Evolutionary conservation across 2,888 invertebrate genomes (phyloP).

Genomic region (Lamproptera curius): DNA sequence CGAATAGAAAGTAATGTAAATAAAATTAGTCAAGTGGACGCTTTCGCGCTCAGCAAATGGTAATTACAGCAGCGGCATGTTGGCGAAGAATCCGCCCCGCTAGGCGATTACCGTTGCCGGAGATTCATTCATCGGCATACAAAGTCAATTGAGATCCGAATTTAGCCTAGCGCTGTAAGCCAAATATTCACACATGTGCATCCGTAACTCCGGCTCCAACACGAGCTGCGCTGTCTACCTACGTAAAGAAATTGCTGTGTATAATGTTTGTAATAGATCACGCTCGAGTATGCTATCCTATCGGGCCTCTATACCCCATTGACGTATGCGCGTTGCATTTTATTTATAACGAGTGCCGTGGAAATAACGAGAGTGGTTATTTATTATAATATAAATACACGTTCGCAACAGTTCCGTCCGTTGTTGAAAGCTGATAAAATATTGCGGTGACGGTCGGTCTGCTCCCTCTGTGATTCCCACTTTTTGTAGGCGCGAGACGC

Average conservation of each 20-base stretch:
- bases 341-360: constrained; percentile 10
- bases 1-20: background rate
- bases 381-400: background rate
- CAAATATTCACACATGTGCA: constrained; percentile 33
- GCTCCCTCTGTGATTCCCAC: constrained; percentile 17
- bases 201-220: constrained; percentile 24
- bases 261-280: constrained; percentile 32
- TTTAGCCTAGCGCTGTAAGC: constrained; percentile 59
- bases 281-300: constrained; percentile 24
- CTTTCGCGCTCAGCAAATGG: background rate
- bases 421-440: background rate
- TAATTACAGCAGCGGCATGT: constrained; percentile 7
- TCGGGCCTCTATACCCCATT: constrained; percentile 11
- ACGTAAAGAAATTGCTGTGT: constrained; percentile 26
- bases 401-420: background rate
- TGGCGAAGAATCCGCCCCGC: constrained; percentile 34
- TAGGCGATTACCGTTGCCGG: constrained; percentile 40
- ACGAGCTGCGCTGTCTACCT: constrained; percentile 3
- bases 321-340: constrained; percentile 16
- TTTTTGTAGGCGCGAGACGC: constrained; percentile 25
- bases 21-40: background rate
- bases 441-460: background rate
- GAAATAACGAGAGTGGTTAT: constrained; percentile 3
- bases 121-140: constrained; percentile 59
- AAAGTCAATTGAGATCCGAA: constrained; percentile 65